These are phyloP conservation scores for Micrastur ruficollis DNA, from an alignment of 2,797 vertebrate genomes.

Conservation along the genomic window DNA sequence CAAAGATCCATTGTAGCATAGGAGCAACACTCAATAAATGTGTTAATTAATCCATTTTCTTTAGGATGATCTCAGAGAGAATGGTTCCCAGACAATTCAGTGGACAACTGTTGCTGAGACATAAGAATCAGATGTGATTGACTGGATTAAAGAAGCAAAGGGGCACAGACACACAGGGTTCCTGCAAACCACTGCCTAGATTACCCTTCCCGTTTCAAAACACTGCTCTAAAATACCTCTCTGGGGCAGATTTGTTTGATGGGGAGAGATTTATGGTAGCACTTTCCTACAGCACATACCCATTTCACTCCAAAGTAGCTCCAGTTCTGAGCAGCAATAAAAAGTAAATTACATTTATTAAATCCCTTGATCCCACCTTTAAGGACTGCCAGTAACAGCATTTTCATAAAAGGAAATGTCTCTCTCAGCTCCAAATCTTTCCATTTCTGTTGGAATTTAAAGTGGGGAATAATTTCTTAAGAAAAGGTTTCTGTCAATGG, in stretches of 20 bases:
- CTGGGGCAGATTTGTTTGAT: constrained; percentile 18
- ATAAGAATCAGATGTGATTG: not conserved
- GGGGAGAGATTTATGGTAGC: constrained; percentile 14
- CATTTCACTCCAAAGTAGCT: constrained; percentile 33
- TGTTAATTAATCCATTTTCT: constrained; percentile 36
- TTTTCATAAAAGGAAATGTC: constrained; percentile 48
- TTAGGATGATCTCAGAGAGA: not conserved
- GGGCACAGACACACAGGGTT: not conserved
- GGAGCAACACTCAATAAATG: constrained; percentile 5
- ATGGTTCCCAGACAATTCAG: not conserved
- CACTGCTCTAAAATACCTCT: not conserved
- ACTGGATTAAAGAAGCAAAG: not conserved
- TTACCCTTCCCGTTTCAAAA: constrained; percentile 1
- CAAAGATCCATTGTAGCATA: not conserved
- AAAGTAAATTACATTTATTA: constrained; percentile 64
- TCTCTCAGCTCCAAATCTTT: constrained; percentile 20
- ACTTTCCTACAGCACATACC: constrained; percentile 4
- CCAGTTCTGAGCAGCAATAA: constrained; percentile 46
- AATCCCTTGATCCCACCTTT: constrained; percentile 55
- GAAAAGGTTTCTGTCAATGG: not conserved
- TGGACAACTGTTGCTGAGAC: not conserved
- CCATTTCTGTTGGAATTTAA: constrained; percentile 20
- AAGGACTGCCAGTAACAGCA: constrained; percentile 46
- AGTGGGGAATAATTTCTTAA: constrained; percentile 1
- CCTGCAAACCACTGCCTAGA: not conserved